Base-by-base conservation (phyloP, 2,888 invertebrate genomes). In the Melitaea athalia region DNA sequence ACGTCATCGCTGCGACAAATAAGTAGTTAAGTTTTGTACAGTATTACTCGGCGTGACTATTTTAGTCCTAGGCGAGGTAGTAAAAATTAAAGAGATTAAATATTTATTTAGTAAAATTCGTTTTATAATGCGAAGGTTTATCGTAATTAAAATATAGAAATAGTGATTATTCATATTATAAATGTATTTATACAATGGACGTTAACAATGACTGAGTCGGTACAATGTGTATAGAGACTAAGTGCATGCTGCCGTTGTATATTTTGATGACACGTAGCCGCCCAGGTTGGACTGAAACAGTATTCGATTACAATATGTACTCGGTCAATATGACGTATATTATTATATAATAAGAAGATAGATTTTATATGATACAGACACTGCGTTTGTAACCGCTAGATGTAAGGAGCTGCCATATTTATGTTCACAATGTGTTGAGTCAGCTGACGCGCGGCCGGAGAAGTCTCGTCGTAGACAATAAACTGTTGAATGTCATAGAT, bases 11-110 rank as follows among this genome's bases (percentile, higher is more conserved):
- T 31, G 57, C 61, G 47, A 62, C 24, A 59, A 38, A 43, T 57
- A 72, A 76, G 64, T 66, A 72, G 71, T 75, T 72, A 75, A 79
- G 78, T 83, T 79, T 81, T 83, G 79, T 85, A 85, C 86, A 85
- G 85, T 86, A 85, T 84, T 86, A 84, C 72, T 74, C 71, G 69
- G 74, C 75, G 69, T 77, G 73, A 74, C 76, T 72, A 62, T 62
- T 65, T 61, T 62, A 62, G 55, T 15, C 47, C 3, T 62, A 55
- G 17, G 8, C 42, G 12, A 67, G 24, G 61, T 62, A 67, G 68
- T 74, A 72, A 70, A 76, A 77, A 75, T 78, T 72, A 75, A 79
- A 74, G 76, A 78, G 76, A 74, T 75, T 75, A 78, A 57, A 80
- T 85, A 86, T 85, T 75, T 75, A 74, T 74, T 71, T 74, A 75